Evolutionary conservation across 2,888 invertebrate genomes (phyloP), one percentile per base, ranked within the genome.

Genomic region (Hirudinaria manillensis): DNA sequence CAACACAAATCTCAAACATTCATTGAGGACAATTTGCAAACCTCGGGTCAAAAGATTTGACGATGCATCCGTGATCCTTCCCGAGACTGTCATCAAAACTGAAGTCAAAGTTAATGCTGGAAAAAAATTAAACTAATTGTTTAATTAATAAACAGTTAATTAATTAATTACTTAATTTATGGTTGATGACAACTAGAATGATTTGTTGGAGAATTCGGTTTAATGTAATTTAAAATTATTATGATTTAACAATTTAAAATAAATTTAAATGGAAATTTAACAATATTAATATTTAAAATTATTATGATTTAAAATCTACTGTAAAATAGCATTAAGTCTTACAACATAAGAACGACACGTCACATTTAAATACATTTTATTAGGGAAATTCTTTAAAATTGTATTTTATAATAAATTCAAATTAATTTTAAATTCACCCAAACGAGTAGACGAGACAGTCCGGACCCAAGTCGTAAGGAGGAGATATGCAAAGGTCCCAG

Each of bases 401-500:
- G 65, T 16, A 19, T 36, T 61, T 29, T 7, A n/a, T n/a, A 36
- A n/a, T 10, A n/a, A 56, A 24, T 56, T 65, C 7, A 55, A 16
- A 55, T n/a, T 24, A 55, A 61, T 27, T 32, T 51, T 32, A 55
- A 56, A 24, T 13, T 24, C 38, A 78, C 78, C 82, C 82, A 78
- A 83, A 83, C 2, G 82, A 82, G 76, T 82, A 82, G 27, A 83
- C 80, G 10, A 83, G 76, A 76, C 83, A 83, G 10, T 81, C 81
- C 6, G 79, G 77, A 13, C 77, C 70, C 21, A 82, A 76, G 16
- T 78, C 78, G 75, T 81, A 82, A 0, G 83, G 83, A 7, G 81
- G 81, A 24, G 82, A 81, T 38, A 83, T 73, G 70, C 84, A 84
- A 6, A 83, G 81, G 71, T 84, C 83, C 82, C 82, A 84, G 4